Evolutionary conservation across 1,140 invertebrate genomes (phyloP), one percentile per base, ranked within the genome.

Genomic region (Bombus balteatus): DNA sequence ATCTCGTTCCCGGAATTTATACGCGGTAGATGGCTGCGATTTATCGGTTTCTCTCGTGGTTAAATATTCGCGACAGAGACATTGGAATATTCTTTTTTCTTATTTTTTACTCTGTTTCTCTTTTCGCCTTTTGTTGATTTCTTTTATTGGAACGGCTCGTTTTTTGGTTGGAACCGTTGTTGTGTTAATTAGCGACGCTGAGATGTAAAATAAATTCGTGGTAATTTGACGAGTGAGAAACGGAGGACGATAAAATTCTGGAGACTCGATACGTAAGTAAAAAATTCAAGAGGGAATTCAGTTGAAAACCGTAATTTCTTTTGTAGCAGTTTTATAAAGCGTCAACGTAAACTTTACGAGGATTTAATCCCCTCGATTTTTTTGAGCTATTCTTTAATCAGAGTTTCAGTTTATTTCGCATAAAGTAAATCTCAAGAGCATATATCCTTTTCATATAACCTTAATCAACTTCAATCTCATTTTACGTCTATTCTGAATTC

Each of bases 1-100:
- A 32, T 25, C 43, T n/a, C 65, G 34, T 77, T 83, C 25, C 22
- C 8, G 3, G 18, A 32, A 39, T 41, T 32, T 13, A 32, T 66
- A 32, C 32, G 22, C 12, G 10, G n/a, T 37, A 34, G 34, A 62
- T 59, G 13, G 6, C 2, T 0, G 47, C 25, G 34, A 76, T 76
- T 76, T 76, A 76, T 76, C 74, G 53, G 34, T n/a, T 76, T 76
- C 53, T 25, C 72, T 74, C 4, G 32, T 8, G 37, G 53, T 77
- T 77, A 39, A 62, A 62, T 41, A 62, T 41, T 65, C 28, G 25
- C 37, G 3, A 77, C 28, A 41, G 25, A 8, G 4, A 39, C 75
- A 41, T 53, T 13, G 53, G 59, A 37, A 59, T 37, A 37, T 59
- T 10, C 25, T 43, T 72, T 73, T 53, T 53, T 22, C 1, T 53